Evolutionary conservation across 2,113 vertebrate genomes (phyloP).

Genomic region (Xyliphius kryptos): DNA sequence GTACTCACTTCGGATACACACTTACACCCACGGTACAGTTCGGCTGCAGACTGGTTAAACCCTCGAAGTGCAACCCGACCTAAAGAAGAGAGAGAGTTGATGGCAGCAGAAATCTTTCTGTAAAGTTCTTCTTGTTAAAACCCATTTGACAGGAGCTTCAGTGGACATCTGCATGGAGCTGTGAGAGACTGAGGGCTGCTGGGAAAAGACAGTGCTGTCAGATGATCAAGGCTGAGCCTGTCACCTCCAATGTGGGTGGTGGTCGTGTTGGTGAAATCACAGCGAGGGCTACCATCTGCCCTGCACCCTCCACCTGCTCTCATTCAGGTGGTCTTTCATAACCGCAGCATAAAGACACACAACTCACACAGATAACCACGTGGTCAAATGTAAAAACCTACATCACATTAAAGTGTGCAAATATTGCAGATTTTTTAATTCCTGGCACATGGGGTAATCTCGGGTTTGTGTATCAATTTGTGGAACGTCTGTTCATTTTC

Average conservation of each 20-base stretch:
- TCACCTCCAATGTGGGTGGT: constrained; percentile 20
- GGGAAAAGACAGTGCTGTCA: not conserved
- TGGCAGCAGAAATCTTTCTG: not conserved
- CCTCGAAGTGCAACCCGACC: not conserved
- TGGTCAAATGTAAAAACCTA: not conserved
- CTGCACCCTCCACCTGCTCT: not conserved
- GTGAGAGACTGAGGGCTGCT: not conserved
- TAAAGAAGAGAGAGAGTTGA: not conserved
- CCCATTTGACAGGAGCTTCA: not conserved
- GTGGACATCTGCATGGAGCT: not conserved
- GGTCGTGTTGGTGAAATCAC: not conserved
- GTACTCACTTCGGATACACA: not conserved
- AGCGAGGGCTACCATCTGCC: not conserved
- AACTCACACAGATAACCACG: not conserved
- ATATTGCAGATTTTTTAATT: too few relatives aligned
- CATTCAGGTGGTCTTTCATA: not conserved
- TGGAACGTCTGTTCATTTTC: too few relatives aligned
- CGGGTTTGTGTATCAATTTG: too few relatives aligned
- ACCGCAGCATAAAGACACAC: not conserved
- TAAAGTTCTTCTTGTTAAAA: not conserved
- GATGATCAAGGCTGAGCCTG: constrained; percentile 30
- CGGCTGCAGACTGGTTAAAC: not conserved
- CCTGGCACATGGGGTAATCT: too few relatives aligned
- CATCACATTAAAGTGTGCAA: too few relatives aligned
- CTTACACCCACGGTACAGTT: not conserved